Conservation (phyloP, 2,888 invertebrate genomes). For the Drosophila meridiana region DNA sequence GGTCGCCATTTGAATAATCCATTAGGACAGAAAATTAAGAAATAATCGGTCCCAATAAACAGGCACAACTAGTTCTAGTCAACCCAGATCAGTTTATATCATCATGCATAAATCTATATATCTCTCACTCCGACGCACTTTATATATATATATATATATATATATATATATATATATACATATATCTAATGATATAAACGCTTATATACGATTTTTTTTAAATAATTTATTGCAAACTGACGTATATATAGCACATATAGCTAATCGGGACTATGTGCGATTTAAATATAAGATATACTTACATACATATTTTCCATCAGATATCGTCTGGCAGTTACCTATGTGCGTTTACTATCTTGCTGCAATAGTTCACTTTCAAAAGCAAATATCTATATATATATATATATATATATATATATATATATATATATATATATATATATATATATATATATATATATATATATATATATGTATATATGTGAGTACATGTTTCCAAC, state of each 20-base stretch:
- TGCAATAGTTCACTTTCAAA: constrained; percentile 55
- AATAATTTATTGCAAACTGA: not conserved
- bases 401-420: too few species aligned
- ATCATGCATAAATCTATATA: constrained; percentile 14
- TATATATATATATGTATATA: not conserved
- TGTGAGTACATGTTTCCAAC: constrained; percentile 39
- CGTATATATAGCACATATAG: not conserved
- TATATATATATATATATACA: not conserved
- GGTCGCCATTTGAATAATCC: not conserved
- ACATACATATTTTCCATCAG: not conserved
- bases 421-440: too few species aligned
- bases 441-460: not conserved
- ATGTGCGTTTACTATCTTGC: constrained; percentile 22
- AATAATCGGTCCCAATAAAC: not conserved
- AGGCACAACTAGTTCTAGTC: not conserved
- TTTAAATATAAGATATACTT: constrained; percentile 9
- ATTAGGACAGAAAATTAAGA: not conserved
- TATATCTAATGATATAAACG: not conserved
- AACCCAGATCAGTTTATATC: constrained; percentile 3
- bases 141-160: constrained; percentile 12
- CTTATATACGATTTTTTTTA: too few species aligned
- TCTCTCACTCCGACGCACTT: too few species aligned
- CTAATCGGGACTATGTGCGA: constrained; percentile 56
- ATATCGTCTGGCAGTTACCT: not conserved
- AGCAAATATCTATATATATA: constrained; percentile 14